Base-by-base conservation (phyloP, 2,113 vertebrate species). In the Crotalus tigris region DNA sequence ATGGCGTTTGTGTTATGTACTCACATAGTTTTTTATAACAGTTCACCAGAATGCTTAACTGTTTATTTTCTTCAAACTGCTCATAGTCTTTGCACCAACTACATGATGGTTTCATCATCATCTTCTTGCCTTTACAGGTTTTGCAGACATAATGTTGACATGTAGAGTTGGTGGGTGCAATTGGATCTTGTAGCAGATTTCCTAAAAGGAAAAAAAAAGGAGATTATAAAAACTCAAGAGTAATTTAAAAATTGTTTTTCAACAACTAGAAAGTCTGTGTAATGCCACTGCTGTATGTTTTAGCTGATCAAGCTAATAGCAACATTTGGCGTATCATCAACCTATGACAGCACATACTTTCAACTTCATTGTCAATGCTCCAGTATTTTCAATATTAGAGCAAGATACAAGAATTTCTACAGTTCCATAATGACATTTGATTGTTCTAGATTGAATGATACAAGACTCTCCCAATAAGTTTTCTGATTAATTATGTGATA, bases 81-180 rank as follows among this genome's bases (percentile, higher is more conserved):
- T 99, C 98, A 51, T 98, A 98, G 98, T 99, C 99, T 96, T 99
- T 99, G 97, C 99, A 99, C 98, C 99, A 99, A 97, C 98, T 98
- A 97, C 99, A 99, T 0, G 98, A 98, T 0, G 98, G 98, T 96
- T 98, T 99, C 97, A 99, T 97, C 97, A 98, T 98, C 99, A 99
- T 99, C 98, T 99, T 99, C 97, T 99, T 98, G 95, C 99, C 99
- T 98, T 99, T 99, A 95, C 99, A 99, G 90, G 96, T 97, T 97
- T 98, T 98, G 98, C 99, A 99, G 94, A 99, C 99, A 96, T 98
- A 99, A 97, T 99, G 99, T 97, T 99, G 98, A 96, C 99, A 99
- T 59, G 99, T 98, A 91, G 98, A 98, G 95, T 99, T 98, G 95
- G 98, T 98, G 9, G 99, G 98, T 96, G 99, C 98, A 91, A 99